phyloP scores from a whole-genome alignment of 1,140 invertebrate genomes.

The Plectrocnemia conspersa region DNA sequence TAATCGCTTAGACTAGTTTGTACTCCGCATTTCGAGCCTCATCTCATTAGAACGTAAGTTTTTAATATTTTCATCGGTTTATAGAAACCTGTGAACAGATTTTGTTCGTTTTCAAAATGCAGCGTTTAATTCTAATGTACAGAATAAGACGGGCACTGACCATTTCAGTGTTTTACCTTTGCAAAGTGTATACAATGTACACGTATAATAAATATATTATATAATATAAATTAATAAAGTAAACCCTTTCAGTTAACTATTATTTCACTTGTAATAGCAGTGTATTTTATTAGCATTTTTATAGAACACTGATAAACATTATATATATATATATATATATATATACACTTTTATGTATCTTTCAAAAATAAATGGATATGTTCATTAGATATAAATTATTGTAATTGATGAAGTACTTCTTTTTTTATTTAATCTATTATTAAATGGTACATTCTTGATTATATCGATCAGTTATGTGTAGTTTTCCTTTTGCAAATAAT shows the following conservation, averaged over 20 bases:
- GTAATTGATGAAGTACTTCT: no score
- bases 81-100: slow-evolving; percentile 33
- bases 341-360: no score
- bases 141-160: slow-evolving; percentile 33
- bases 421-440: no score
- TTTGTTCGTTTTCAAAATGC: slow-evolving; percentile 32
- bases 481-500: no score
- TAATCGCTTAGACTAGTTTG: neutral
- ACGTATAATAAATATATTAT: slow-evolving; percentile 15
- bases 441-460: no score
- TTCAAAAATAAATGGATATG: no score
- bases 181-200: slow-evolving; percentile 29
- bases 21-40: slow-evolving; percentile 20
- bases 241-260: no score
- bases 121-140: slow-evolving; percentile 37
- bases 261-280: slow-evolving; percentile 31
- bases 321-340: no score
- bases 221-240: neutral
- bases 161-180: slow-evolving; percentile 31
- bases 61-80: slow-evolving; percentile 35
- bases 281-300: no score
- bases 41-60: slow-evolving; percentile 32
- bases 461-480: no score
- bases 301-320: no score
- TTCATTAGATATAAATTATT: no score